These are phyloP conservation scores for Ctenoplectra terminalis DNA, from an alignment of 1,140 invertebrate genomes.

Conservation along the genomic window DNA sequence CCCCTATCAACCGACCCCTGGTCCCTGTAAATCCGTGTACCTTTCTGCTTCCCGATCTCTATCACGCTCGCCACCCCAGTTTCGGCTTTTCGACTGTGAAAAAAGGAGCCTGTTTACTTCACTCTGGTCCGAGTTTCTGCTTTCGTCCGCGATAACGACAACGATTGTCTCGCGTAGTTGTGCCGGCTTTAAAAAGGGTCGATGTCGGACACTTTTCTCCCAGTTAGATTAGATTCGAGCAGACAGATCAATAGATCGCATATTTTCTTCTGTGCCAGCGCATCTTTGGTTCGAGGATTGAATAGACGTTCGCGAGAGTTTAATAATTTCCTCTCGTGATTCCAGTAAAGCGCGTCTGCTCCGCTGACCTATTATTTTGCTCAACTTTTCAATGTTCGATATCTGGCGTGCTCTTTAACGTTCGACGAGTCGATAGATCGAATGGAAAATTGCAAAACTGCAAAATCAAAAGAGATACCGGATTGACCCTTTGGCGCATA, in stretches of 20 bases:
- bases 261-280: constrained; percentile 11
- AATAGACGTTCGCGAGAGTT: constrained; percentile 30
- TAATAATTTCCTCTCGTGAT: constrained; percentile 41
- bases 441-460: background rate
- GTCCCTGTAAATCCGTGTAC: constrained; percentile 53
- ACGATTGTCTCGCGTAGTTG: constrained; percentile 26
- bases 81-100: constrained; percentile 4
- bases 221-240: constrained; percentile 16
- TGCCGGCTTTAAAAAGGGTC: background rate
- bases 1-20: constrained; percentile 57
- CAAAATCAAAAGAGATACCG: background rate
- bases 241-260: background rate
- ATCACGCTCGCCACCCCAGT: background rate
- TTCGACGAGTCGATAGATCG: background rate
- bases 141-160: constrained; percentile 14
- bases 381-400: background rate
- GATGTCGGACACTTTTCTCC: background rate
- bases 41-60: constrained; percentile 39
- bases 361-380: constrained; percentile 17
- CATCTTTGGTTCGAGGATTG: constrained; percentile 9
- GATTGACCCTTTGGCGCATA: no score
- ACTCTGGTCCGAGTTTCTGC: background rate
- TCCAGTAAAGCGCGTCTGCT: background rate
- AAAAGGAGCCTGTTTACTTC: constrained; percentile 19
- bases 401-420: background rate